Evolutionary conservation across 2,888 invertebrate genomes (phyloP), one percentile per base, ranked within the genome.

Genomic region (Frankliniella fusca): DNA sequence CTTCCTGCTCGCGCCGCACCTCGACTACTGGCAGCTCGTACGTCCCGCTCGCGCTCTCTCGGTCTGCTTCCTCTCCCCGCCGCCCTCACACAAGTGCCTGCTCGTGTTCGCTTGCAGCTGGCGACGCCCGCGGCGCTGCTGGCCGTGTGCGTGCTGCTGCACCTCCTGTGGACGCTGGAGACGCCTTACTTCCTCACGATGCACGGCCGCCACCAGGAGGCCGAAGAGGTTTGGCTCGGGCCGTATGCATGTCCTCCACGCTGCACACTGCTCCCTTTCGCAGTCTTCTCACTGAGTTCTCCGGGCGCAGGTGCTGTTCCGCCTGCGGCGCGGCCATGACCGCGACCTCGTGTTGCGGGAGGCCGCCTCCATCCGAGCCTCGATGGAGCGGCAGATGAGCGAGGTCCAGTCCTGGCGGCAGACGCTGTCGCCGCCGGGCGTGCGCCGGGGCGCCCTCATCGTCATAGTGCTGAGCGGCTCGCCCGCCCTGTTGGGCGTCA

Each of bases 391-490:
- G 8, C 70, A 76, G 70, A 9, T 76, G 70, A 27, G 27, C 2
- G 70, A 76, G 27, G 70, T 27, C 7, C 23, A 76, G 70, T 76
- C 70, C 70, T 76, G 70, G 70, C 23, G 70, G 70, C 23, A 76
- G 27, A 76, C 70, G 23, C 70, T 76, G 27, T 76, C 70, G 23
- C 70, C 70, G 70, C 70, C 70, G 23, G 70, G 70, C 27, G 27
- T 27, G 70, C n/a, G 70, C n/a, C 70, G 70, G 65, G n/a, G 65
- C 70, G 27, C 70, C 23, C 70, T 76, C 11, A 76, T 76, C 70
- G 70, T 76, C 23, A 76, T 76, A 27, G 70, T 76, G 70, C 70
- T 76, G 70, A 76, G 70, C 70, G 70, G 70, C 0, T 76, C 70
- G 23, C 70, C 70, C 23, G 70, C 70, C 23, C 70, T 76, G 27